phyloP scores from a whole-genome alignment of 2,113 vertebrate species.

The Myotis brandtii region DNA sequence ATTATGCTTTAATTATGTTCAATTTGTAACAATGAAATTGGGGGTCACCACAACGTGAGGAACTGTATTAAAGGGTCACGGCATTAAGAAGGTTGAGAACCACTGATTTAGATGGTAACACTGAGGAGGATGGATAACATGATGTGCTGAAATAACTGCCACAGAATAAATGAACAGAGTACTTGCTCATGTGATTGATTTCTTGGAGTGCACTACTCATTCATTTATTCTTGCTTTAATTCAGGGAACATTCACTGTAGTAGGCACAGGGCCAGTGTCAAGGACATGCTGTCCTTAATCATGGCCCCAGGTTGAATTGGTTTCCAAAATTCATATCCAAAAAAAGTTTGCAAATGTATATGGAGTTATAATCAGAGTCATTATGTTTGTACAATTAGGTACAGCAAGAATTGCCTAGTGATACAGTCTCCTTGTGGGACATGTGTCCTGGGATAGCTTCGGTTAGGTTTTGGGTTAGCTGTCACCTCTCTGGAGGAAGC shows the following conservation, averaged over 20 bases:
- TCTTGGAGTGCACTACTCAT: background rate
- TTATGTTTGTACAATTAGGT: background rate
- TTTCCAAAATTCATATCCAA: constrained; percentile 31
- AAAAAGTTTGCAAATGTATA: background rate
- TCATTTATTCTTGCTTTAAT: background rate
- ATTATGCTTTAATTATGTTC: too few species aligned
- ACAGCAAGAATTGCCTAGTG: background rate
- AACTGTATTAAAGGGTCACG: too few species aligned
- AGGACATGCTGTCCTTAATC: background rate
- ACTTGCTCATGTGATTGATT: background rate
- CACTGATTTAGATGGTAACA: background rate
- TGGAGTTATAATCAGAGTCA: background rate
- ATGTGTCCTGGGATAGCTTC: background rate
- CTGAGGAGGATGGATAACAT: background rate
- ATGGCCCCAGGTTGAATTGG: background rate
- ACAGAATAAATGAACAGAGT: background rate
- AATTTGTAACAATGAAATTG: too few species aligned
- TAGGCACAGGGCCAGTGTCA: background rate
- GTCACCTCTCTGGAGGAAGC: background rate
- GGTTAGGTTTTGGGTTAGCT: background rate
- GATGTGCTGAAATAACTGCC: background rate
- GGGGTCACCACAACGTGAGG: too few species aligned
- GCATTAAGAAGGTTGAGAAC: too few species aligned
- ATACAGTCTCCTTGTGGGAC: constrained; percentile 3
- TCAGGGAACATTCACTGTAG: background rate